A percentile compares a stretch with the other conserved stretches of the same genome.
Conservation (phyloP, 2,888 invertebrate genomes). For the Mesoligia furuncula region DNA sequence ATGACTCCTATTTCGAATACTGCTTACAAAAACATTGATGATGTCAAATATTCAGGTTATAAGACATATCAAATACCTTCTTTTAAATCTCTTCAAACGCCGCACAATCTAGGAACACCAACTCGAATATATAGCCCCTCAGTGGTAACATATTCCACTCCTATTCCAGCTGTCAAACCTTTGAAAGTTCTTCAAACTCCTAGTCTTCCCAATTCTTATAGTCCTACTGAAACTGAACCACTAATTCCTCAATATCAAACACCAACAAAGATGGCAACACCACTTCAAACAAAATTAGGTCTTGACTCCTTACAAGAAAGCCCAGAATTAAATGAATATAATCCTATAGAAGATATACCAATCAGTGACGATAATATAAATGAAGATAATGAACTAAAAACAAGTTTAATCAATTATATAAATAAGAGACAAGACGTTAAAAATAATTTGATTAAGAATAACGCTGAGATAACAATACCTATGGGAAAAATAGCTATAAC, state of each 20-base stretch:
- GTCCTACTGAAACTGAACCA: not conserved
- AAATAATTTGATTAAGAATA: slow-evolving; percentile 13
- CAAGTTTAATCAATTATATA: slow-evolving; percentile 35
- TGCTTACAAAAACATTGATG: not conserved
- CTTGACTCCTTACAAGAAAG: not conserved
- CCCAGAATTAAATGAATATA: not conserved
- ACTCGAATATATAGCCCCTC: not conserved
- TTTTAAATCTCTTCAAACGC: not conserved
- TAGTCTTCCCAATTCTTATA: not conserved
- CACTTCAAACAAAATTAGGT: not conserved
- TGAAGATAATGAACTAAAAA: slow-evolving; percentile 33
- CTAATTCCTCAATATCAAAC: not conserved
- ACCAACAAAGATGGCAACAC: not conserved
- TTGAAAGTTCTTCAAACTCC: not conserved
- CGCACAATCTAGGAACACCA: not conserved
- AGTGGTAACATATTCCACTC: not conserved
- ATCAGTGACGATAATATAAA: not conserved
- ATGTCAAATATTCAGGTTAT: slow-evolving; percentile 45
- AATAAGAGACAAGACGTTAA: slow-evolving; percentile 18
- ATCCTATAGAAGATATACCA: not conserved
- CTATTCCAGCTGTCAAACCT: not conserved
- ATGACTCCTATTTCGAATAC: not conserved
- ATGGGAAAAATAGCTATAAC: slow-evolving; percentile 52
- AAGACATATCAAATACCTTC: slow-evolving; percentile 36
- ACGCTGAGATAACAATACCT: slow-evolving; percentile 30